A percentile compares a stretch with the other conserved stretches of the same genome.
Evolutionary conservation across 2,797 vertebrate species (phyloP).

Genomic region (Aphelocoma californica): DNA sequence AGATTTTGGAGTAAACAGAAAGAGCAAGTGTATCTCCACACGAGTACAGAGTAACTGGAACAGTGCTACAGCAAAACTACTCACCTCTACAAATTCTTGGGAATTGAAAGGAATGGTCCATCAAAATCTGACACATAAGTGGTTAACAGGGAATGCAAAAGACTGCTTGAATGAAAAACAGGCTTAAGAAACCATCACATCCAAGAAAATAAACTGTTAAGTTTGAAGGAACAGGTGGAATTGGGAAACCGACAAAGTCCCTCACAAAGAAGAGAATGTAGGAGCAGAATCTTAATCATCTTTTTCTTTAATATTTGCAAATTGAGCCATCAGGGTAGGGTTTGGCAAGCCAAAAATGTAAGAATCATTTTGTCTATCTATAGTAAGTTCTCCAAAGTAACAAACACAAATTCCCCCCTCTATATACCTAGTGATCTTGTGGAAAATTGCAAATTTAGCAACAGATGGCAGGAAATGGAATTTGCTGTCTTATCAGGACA

Average conservation of each 20-base stretch:
- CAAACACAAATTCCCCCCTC: neutral
- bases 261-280: neutral
- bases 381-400: neutral
- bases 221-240: neutral
- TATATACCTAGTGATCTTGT: neutral
- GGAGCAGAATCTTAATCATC: neutral
- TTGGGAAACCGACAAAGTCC: neutral
- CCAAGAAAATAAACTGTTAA: neutral
- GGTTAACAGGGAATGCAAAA: neutral
- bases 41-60: neutral
- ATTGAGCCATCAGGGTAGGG: neutral
- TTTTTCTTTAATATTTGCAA: neutral
- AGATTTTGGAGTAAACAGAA: neutral
- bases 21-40: neutral
- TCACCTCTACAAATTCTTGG: neutral
- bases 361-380: neutral
- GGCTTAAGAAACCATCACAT: neutral
- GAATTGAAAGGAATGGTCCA: neutral
- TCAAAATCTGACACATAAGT: neutral
- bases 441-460: neutral
- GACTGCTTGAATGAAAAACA: neutral
- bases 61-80: neutral
- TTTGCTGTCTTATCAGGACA: constrained; percentile 12
- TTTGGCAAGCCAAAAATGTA: neutral
- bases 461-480: constrained; percentile 38